A percentile compares a stretch with the other conserved stretches of the same genome.
Evolutionary conservation across 2,888 invertebrate species (phyloP).

Genomic region (Dorcus hopei): DNA sequence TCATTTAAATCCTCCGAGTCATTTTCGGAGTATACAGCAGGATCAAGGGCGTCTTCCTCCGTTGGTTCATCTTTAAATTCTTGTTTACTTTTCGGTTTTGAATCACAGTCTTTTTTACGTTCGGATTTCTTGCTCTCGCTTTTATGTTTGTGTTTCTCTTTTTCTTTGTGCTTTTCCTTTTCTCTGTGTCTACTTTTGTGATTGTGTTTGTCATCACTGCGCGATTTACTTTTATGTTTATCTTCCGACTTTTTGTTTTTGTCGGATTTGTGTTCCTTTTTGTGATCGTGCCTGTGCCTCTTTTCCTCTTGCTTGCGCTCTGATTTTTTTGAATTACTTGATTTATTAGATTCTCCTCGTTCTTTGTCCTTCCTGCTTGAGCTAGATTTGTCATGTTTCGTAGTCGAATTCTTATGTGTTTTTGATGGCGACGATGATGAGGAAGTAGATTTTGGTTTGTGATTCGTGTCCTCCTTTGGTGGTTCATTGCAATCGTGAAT

Average conservation of each 20-base stretch:
- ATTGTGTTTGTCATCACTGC: constrained; percentile 31
- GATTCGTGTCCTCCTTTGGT: background rate
- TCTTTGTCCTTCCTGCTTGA: background rate
- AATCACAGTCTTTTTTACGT: background rate
- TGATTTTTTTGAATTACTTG: constrained; percentile 8
- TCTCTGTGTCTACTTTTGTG: constrained; percentile 30
- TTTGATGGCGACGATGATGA: background rate
- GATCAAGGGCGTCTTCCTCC: background rate
- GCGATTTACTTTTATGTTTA: constrained; percentile 20
- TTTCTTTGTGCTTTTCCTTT: constrained; percentile 31
- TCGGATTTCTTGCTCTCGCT: constrained; percentile 8
- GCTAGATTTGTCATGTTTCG: constrained; percentile 21
- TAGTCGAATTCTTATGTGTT: constrained; percentile 8
- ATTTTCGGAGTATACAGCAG: constrained; percentile 12
- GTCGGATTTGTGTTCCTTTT: constrained; percentile 33
- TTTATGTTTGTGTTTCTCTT: constrained; percentile 18
- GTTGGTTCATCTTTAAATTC: background rate
- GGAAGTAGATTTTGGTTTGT: background rate
- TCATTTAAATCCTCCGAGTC: constrained; percentile 48
- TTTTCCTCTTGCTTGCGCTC: constrained; percentile 6
- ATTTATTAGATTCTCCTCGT: constrained; percentile 9
- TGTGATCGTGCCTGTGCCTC: constrained; percentile 47
- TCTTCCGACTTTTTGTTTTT: constrained; percentile 22
- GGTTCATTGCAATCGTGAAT: constrained; percentile 30
- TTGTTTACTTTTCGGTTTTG: background rate